These are phyloP conservation scores for Epinephelus lanceolatus DNA, from an alignment of 2,113 vertebrate genomes.

Conservation along the genomic window DNA sequence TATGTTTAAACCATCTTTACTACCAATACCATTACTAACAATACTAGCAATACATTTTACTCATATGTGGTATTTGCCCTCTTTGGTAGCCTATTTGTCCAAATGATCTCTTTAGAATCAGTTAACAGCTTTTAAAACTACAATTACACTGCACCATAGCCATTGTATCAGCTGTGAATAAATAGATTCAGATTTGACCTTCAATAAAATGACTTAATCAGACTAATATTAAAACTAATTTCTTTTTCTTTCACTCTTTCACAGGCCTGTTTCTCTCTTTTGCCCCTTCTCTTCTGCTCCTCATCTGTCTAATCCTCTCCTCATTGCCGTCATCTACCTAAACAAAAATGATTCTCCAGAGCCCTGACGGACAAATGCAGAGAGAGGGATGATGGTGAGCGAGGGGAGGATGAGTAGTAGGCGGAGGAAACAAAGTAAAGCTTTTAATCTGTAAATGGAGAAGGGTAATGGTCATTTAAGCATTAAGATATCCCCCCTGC, in stretches of 20 bases:
- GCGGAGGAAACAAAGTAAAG: slow-evolving; percentile 80
- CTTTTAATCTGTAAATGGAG: slow-evolving; percentile 85
- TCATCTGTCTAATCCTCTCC: not conserved
- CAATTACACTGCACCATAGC: not conserved
- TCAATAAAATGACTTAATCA: slow-evolving; percentile 10
- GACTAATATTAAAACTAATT: not conserved
- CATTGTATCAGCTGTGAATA: not conserved
- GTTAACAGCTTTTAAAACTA: not conserved
- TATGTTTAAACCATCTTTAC: not conserved
- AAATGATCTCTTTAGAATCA: not conserved
- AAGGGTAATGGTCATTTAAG: slow-evolving; percentile 80
- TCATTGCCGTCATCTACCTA: slow-evolving; percentile 25
- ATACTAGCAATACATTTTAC: not conserved
- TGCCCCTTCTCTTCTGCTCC: not conserved
- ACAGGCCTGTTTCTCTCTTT: not conserved
- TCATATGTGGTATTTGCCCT: not conserved
- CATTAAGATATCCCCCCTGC: slow-evolving; percentile 75
- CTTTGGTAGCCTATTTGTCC: not conserved
- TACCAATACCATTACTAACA: not conserved
- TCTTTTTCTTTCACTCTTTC: not conserved
- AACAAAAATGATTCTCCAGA: slow-evolving; percentile 44
- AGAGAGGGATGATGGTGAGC: slow-evolving; percentile 40
- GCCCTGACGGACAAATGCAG: slow-evolving; percentile 30
- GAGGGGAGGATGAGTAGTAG: slow-evolving; percentile 50
- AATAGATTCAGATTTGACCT: slow-evolving; percentile 12